These are phyloP conservation scores for Pangasius sanitwongsei DNA, from an alignment of 2,797 vertebrate genomes.

Conservation along the genomic window DNA sequence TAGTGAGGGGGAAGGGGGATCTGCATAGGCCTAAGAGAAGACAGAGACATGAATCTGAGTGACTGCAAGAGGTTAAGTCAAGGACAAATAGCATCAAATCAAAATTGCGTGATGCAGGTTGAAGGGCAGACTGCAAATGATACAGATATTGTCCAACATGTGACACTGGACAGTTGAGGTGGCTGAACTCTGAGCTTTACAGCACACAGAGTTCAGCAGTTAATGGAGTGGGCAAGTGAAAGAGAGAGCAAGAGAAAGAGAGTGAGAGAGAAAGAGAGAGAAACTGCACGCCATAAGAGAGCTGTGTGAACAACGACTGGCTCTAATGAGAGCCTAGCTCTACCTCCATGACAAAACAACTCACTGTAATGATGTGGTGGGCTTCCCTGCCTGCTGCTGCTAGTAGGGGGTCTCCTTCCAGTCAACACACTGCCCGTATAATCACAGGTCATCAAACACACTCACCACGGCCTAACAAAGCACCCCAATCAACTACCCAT, in stretches of 20 bases:
- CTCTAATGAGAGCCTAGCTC: conserved; percentile 63
- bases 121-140: conserved; percentile 39
- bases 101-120: conserved; percentile 37
- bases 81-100: conserved; percentile 40
- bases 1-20: conserved; percentile 4
- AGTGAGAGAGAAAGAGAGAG: conserved; percentile 7
- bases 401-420: conserved; percentile 61
- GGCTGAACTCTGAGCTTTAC: conserved; percentile 50
- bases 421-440: conserved; percentile 65
- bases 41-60: conserved; percentile 45
- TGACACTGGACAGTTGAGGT: conserved; percentile 35
- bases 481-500: conserved; percentile 61
- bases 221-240: conserved; percentile 44
- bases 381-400: conserved; percentile 60
- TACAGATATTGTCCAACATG: conserved; percentile 27
- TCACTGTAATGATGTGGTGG: conserved; percentile 66
- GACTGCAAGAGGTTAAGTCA: conserved; percentile 41
- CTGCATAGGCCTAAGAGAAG: conserved; percentile 39
- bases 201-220: conserved; percentile 45
- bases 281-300: conserved; percentile 30
- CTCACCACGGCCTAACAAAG: conserved; percentile 59
- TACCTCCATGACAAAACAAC: conserved; percentile 66
- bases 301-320: conserved; percentile 47
- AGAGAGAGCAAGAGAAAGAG: conserved; percentile 26
- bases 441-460: conserved; percentile 62